Conservation (phyloP, 2,113 vertebrate genomes). For the Bufo gargarizans region DNA sequence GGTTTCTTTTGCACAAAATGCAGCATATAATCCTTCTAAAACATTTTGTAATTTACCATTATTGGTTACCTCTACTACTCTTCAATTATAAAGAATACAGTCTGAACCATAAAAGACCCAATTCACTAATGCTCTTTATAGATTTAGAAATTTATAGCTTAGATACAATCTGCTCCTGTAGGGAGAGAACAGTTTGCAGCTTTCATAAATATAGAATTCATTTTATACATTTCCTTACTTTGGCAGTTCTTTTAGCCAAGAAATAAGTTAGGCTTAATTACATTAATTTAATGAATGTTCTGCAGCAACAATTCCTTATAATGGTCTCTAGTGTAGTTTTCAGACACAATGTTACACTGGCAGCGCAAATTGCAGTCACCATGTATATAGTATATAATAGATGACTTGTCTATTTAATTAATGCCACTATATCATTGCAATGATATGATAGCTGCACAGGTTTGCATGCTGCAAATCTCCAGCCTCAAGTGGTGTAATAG, state of each 20-base stretch:
- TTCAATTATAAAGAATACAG: background rate
- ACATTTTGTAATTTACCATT: background rate
- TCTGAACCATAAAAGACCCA: background rate
- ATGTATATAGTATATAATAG: background rate
- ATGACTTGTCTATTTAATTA: background rate
- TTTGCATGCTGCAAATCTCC: too few relatives aligned
- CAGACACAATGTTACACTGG: background rate
- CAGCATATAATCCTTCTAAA: background rate
- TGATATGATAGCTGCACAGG: background rate
- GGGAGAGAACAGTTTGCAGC: background rate
- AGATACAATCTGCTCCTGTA: background rate
- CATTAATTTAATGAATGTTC: conserved; percentile 22
- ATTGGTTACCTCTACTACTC: background rate
- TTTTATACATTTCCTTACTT: conserved; percentile 5
- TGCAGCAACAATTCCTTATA: conserved; percentile 4
- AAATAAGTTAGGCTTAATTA: conserved; percentile 41
- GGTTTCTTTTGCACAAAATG: background rate
- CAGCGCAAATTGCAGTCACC: background rate
- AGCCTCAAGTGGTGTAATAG: too few relatives aligned
- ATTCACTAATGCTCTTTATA: background rate
- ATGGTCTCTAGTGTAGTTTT: background rate
- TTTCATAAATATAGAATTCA: conserved; percentile 14
- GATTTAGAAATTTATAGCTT: background rate
- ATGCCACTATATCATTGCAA: background rate
- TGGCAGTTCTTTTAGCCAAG: conserved; percentile 26